These are phyloP conservation scores for Plectrocnemia conspersa DNA, from an alignment of 1,140 invertebrate species.

Conservation along the genomic window DNA sequence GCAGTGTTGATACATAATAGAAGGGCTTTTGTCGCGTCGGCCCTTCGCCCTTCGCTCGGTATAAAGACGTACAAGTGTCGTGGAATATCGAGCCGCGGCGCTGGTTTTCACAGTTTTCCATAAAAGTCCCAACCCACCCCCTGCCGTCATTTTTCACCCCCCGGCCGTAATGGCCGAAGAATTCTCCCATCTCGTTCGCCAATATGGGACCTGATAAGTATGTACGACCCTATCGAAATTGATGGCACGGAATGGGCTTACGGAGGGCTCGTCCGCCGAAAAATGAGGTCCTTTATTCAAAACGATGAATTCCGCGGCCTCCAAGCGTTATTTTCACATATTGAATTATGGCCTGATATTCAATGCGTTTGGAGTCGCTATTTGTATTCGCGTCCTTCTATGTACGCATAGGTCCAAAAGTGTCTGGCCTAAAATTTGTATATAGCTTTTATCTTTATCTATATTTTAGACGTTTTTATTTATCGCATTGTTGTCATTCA, in stretches of 20 bases:
- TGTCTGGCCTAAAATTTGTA: too few species aligned
- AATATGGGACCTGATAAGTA: conserved; percentile 27
- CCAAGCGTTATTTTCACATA: too few species aligned
- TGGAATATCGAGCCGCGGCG: conserved; percentile 25
- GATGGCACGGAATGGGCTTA: conserved; percentile 30
- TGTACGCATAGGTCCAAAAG: too few species aligned
- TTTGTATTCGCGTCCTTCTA: too few species aligned
- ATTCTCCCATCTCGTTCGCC: conserved; percentile 19
- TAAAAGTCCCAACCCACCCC: conserved; percentile 22
- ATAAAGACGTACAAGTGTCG: conserved; percentile 32
- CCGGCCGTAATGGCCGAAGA: conserved; percentile 25
- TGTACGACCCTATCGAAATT: conserved; percentile 28
- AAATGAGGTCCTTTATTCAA: conserved; percentile 28
- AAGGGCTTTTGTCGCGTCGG: conserved; percentile 14
- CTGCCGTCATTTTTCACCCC: not conserved
- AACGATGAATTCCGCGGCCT: conserved; percentile 19
- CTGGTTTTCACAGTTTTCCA: conserved; percentile 33
- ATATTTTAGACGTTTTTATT: too few species aligned
- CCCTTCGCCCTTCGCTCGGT: conserved; percentile 8
- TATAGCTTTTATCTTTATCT: too few species aligned
- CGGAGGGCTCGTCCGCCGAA: conserved; percentile 15
- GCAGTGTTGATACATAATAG: conserved; percentile 31
- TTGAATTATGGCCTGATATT: too few species aligned
- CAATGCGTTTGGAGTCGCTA: too few species aligned
- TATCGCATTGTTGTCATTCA: too few species aligned